Percentiles rank a stretch among this genome's conserved stretches.
Conservation (phyloP, 2,113 vertebrate genomes). For the Oncorhynchus gorbuscha region DNA sequence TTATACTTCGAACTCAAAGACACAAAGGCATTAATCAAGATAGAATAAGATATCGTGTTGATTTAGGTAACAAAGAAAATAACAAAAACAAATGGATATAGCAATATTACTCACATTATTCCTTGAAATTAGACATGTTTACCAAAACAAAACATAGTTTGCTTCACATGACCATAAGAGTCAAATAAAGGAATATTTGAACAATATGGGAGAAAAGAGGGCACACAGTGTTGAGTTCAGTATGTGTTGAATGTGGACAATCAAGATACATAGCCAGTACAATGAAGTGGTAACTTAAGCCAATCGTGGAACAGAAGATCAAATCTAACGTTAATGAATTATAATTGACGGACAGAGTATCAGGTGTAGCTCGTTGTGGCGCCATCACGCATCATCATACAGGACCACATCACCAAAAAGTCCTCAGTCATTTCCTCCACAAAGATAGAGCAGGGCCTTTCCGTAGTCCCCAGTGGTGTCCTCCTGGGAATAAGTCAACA, state of each 20-base stretch:
- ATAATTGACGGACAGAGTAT: too few species aligned
- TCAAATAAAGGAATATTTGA: neutral
- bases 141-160: neutral
- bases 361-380: neutral
- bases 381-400: neutral
- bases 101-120: neutral
- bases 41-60: neutral
- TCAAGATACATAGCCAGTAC: neutral
- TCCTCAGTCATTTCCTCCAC: conserved; percentile 85
- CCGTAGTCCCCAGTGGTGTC: conserved; percentile 92
- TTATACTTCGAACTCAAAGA: neutral
- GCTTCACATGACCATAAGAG: neutral
- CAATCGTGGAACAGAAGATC: neutral
- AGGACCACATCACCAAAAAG: neutral
- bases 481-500: conserved; percentile 74
- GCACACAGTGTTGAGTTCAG: neutral
- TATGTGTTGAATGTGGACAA: neutral
- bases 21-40: neutral
- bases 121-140: too few species aligned
- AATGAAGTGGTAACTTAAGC: neutral
- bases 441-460: conserved; percentile 88
- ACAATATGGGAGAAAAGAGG: neutral
- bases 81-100: neutral
- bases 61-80: neutral
- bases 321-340: neutral